Base-by-base conservation (phyloP, 2,113 vertebrate species). In the Etheostoma cragini region DNA sequence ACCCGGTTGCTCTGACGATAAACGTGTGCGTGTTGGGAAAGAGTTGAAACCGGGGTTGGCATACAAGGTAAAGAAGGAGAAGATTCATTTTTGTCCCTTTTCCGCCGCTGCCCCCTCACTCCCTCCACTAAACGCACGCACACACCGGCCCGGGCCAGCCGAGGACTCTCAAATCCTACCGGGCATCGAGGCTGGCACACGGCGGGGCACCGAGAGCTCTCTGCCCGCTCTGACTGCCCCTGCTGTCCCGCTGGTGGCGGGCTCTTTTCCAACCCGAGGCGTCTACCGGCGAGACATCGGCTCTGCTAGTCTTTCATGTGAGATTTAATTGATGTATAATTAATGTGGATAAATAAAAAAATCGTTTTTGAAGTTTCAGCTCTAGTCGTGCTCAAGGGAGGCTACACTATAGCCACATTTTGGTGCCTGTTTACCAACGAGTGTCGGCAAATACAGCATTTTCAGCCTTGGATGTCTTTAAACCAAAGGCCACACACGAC, bases 161-260 rank as follows among this genome's bases (percentile, higher is more conserved):
- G 84, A 91, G 88, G 88, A 85, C 92, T 92, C 85, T 82, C 30
- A 81, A 73, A 81, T 90, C 85, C 89, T 86, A 65, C 81, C 88
- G 93, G 93, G 94, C 91, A 94, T 82, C 82, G 91, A 88, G 87
- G 81, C 92, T 92, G 94, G 94, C 94, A 93, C 90, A 77, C 88
- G 76, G 87, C 92, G 90, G 93, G 93, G 90, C 92, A 93, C 87
- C 45, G 89, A 88, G 62, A 67, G 66, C 88, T 85, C 78, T 65
- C 78, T 81, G 81, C 72, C 87, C 84, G 77, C 70, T 64, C 79
- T 33, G 64, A 52, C 83, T 64, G 49, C 76, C 81, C 81, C 70
- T 42, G 35, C 68, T 62, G 57, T 61, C 22, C 80, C 81, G 72
- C 46, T 67, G 24, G 38, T n/a, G 50, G 71, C 49, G 16, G 72